Evolutionary conservation across 1,140 invertebrate species (phyloP).

Genomic region (Papilio xuthus): DNA sequence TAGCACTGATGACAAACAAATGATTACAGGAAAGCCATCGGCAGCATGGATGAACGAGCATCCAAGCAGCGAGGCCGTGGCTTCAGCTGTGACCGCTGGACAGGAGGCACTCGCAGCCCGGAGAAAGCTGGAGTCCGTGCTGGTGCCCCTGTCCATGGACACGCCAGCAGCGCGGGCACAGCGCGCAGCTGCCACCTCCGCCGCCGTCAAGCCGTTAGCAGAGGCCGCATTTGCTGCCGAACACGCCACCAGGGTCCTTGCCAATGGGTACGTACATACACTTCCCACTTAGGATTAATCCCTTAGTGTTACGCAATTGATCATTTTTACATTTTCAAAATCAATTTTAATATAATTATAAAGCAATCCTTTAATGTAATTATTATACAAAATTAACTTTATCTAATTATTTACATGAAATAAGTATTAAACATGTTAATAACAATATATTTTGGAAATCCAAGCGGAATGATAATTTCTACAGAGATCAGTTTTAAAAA

Average conservation of each 20-base stretch:
- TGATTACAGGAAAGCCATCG: constrained; percentile 44
- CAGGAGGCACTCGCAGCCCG: constrained; percentile 82
- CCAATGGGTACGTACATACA: constrained; percentile 59
- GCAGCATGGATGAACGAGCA: constrained; percentile 58
- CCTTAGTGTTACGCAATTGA: too few species aligned
- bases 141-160: constrained; percentile 77
- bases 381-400: too few species aligned
- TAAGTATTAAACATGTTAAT: not conserved
- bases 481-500: too few species aligned
- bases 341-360: too few species aligned
- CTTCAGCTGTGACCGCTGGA: constrained; percentile 80
- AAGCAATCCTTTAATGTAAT: too few species aligned
- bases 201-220: constrained; percentile 83
- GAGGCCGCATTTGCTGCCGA: constrained; percentile 85
- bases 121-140: constrained; percentile 80
- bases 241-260: constrained; percentile 83
- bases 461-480: too few species aligned
- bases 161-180: constrained; percentile 87
- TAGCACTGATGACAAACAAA: not conserved
- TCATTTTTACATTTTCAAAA: not conserved
- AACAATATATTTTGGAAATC: too few species aligned
- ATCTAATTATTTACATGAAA: not conserved
- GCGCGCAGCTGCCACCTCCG: constrained; percentile 83
- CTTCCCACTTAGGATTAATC: too few species aligned
- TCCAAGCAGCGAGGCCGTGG: constrained; percentile 56